Evolutionary conservation across 2,888 invertebrate species (phyloP), one percentile per base, ranked within the genome.

Genomic region (Psylliodes chrysocephalus): DNA sequence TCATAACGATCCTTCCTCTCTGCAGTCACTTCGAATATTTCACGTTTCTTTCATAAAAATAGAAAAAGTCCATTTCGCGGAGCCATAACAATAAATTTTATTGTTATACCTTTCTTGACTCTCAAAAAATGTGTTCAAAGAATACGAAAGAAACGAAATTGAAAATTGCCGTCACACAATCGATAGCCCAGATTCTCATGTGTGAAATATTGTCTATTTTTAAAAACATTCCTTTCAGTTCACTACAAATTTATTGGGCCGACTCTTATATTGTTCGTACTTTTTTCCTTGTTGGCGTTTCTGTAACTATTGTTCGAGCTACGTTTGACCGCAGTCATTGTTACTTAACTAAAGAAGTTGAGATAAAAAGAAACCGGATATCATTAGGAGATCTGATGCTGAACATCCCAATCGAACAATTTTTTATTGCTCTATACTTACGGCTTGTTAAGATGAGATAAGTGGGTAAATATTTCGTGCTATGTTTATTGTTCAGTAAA

Each of bases 161-260:
- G 63, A 64, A 67, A 62, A 63, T 60, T 56, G 49, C 55, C 46
- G 35, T 59, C 51, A 14, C 25, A 33, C 19, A 57, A 64, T 68
- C 63, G 65, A 60, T 59, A 51, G 51, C 49, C 49, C 44, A 25
- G 55, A 60, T 61, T 52, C 62, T 63, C 60, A 25, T 57, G 68
- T 64, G 66, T 66, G 55, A 66, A 66, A 66, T 68, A 66, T 68
- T 59, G 54, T 68, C 63, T 68, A 68, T 65, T 68, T 67, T 65
- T 63, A 63, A 63, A 67, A 65, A 65, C 67, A 64, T 67, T 64
- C 67, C 33, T 60, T 57, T 55, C 59, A 40, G 62, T 60, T 62
- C 61, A n/a, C 49, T 30, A 33, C 12, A 19, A 49, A 64, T 64
- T 64, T 64, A 67, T 64, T 51, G 47, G 55, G 17, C 59, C 14